Base-by-base conservation (phyloP, 2,797 vertebrate species). In the Ficedula albicollis region DNA sequence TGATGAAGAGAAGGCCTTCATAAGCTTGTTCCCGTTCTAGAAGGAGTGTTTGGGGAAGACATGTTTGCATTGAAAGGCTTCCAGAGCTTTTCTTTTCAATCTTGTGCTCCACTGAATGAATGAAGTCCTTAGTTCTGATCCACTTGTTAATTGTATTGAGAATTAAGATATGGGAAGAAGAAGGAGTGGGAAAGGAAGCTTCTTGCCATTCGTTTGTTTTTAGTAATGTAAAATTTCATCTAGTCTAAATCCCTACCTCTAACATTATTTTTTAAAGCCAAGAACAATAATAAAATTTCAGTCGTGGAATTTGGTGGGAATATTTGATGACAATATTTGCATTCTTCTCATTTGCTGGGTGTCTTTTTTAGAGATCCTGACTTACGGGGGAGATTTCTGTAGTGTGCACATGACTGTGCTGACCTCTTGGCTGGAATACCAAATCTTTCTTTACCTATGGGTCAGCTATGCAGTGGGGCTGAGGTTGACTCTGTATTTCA, bases 321-420 rank as follows among this genome's bases (percentile, higher is more conserved):
- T 60, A 36, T 66, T 81, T 77, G 15, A 3, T 84, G 60, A 5
- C 18, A 41, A 3, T 41, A 17, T 64, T 74, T 3, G 3, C 39
- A 13, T 60, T 84, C 12, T n/a, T 84, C 13, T 70, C 5, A 20
- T 32, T 11, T 48, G 10, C 17, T 72, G 15, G 2, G 8, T 52
- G 6, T 54, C 73, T 72, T 10, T 56, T 3, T 21, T 60, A 49
- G 38, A 56, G 69, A 34, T 49, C 26, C 32, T 79, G 20, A 52
- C 29, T 43, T 63, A 48, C 14, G 26, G 0, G 0, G 19, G 18
- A 52, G 16, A 46, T 30, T 54, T 43, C 34, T 69, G 9, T 44
- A 16, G 19, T 2, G 1, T 43, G 7, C 44, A 5, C 30, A 2
- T 58, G 36, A 32, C 7, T 64, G 3, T 78, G 8, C 11, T 79